These are phyloP conservation scores for Myoxocephalus aenaeus DNA, from an alignment of 2,797 vertebrate species.

Conservation along the genomic window DNA sequence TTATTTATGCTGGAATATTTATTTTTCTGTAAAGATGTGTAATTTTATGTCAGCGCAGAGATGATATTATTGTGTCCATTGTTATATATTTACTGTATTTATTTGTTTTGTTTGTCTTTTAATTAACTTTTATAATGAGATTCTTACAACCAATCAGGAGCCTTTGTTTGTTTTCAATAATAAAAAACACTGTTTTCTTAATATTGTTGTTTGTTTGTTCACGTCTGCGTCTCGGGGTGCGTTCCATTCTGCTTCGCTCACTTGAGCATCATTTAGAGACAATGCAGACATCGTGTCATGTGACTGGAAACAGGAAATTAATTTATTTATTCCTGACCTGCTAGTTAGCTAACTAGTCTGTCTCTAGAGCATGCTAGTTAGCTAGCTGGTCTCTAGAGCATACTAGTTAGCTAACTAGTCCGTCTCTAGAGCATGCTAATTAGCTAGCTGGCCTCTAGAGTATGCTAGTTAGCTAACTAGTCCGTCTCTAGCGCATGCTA, in stretches of 20 bases:
- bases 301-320: background rate
- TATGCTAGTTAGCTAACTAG: too few relatives aligned
- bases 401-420: too few relatives aligned
- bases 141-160: background rate
- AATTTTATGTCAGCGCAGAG: background rate
- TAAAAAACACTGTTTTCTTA: background rate
- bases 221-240: background rate
- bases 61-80: background rate
- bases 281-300: background rate
- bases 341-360: too few relatives aligned
- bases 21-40: background rate
- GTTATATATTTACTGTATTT: background rate
- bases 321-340: too few relatives aligned
- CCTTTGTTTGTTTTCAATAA: background rate
- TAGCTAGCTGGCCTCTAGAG: too few relatives aligned
- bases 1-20: constrained; percentile 1
- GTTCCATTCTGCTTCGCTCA: background rate
- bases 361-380: too few relatives aligned
- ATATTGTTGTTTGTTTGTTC: background rate
- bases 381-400: too few relatives aligned
- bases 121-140: background rate
- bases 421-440: too few relatives aligned
- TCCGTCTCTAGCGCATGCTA: too few relatives aligned
- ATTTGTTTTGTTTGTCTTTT: background rate
- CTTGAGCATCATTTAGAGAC: background rate